Evolutionary conservation across 2,888 invertebrate genomes (phyloP), one percentile per base, ranked within the genome.

Genomic region (Mesopsocus fuscifrons): DNA sequence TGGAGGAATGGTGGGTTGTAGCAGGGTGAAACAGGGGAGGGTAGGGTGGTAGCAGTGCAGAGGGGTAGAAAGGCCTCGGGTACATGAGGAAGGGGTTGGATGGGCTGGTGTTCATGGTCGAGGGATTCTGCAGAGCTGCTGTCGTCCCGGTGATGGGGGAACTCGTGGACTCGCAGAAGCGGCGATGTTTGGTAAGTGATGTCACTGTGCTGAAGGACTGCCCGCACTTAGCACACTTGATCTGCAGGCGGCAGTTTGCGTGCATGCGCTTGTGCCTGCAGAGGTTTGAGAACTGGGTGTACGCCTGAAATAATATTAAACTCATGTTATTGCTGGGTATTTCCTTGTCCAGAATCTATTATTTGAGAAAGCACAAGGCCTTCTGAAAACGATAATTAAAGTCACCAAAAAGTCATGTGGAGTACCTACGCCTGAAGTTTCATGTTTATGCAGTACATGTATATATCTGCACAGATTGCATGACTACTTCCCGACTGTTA

Each of bases 211-310:
- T 81, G 64, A 95, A 97, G 23, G 83, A 79, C 58, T 92, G 88
- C 20, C 82, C 80, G 59, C 95, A 97, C 71, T 92, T 91, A 55
- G 71, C 76, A 65, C 95, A 97, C 67, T 89, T 91, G 57, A 88
- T 85, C 58, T 84, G 80, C 63, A 82, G 82, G 54, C 91, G 81
- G 61, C 95, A 97, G 58, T 88, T 84, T 43, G 83, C 79, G 69
- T 98, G 98, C 91, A 97, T 95, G 45, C 97, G 87, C 59, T 91
- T 94, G 67, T 98, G 98, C n/a, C 98, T 82, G 59, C 98, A 98
- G 56, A 99, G 71, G 62, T 98, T 99, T 31, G 95, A 97, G 64
- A 98, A 98, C 66, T 98, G 98, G 2, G 98, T 98, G 67, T 98
- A 98, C 8, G 92, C 81, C 75, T 76, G 69, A 18, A 70, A 71